These are phyloP conservation scores for Danio albolineatus DNA, from an alignment of 2,797 vertebrate species.

Conservation along the genomic window DNA sequence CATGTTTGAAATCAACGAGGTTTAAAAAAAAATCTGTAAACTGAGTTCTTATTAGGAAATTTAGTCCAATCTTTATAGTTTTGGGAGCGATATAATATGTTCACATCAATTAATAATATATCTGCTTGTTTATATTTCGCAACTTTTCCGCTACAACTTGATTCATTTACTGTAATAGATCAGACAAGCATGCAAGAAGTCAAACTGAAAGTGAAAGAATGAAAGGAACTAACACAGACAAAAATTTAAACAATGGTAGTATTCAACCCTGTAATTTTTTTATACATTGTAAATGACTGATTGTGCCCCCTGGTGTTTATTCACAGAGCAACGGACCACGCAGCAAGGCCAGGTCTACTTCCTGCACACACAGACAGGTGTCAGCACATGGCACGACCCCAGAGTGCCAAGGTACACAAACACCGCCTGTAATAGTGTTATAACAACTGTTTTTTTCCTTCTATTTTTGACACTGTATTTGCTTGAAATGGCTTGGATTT, in stretches of 20 bases:
- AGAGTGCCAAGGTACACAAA: conserved; percentile 94
- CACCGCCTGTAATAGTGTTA: no score
- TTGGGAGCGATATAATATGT: not conserved
- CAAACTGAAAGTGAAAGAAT: conserved; percentile 18
- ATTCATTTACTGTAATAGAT: not conserved
- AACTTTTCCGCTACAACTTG: not conserved
- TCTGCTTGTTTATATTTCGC: not conserved
- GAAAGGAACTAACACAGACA: not conserved
- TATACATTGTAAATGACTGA: not conserved
- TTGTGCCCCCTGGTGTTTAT: conserved; percentile 35
- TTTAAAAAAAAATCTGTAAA: not conserved
- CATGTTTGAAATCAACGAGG: not conserved
- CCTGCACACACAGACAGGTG: conserved; percentile 97
- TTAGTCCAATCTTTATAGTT: not conserved
- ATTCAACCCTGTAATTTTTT: not conserved
- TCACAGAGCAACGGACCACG: conserved; percentile 96
- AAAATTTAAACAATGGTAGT: not conserved
- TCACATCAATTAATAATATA: not conserved
- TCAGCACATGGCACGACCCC: conserved; percentile 98
- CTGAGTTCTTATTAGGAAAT: not conserved
- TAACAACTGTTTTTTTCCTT: no score
- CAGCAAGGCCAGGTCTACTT: conserved; percentile 99
- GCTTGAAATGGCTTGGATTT: not conserved
- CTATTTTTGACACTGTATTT: not conserved
- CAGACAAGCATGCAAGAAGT: not conserved